A percentile compares a stretch with the other conserved stretches of the same genome.
Evolutionary conservation across 2,113 vertebrate species (phyloP).

Genomic region (Erpornis zantholeuca): DNA sequence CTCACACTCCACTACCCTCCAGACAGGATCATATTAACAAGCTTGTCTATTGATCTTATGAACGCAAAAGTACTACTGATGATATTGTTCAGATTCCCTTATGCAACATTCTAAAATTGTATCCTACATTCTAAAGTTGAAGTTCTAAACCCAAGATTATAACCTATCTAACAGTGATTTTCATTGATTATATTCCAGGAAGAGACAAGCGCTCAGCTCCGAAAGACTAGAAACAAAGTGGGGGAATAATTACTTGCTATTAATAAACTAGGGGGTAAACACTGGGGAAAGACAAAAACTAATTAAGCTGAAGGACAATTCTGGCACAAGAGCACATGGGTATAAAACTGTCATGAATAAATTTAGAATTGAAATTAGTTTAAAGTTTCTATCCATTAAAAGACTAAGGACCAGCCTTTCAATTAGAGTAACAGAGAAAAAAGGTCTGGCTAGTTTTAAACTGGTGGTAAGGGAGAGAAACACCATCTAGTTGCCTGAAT

Average conservation of each 20-base stretch:
- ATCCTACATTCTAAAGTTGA: background rate
- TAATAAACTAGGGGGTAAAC: background rate
- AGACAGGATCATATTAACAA: background rate
- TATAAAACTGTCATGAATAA: background rate
- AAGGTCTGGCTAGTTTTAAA: background rate
- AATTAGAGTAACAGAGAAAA: background rate
- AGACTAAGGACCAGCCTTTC: background rate
- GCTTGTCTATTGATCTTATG: background rate
- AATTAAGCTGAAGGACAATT: background rate
- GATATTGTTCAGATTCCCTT: background rate
- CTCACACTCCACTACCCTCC: background rate
- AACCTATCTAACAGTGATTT: background rate
- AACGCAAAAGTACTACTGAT: background rate
- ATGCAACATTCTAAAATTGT: background rate
- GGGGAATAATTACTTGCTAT: background rate
- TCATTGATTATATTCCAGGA: background rate
- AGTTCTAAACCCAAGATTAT: background rate
- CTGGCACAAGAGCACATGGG: background rate
- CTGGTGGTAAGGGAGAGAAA: background rate
- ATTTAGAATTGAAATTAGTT: background rate
- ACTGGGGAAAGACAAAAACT: background rate
- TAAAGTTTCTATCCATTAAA: background rate
- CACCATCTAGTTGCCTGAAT: background rate
- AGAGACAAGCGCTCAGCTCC: background rate
- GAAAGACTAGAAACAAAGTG: background rate